These are phyloP conservation scores for Callocephalon fimbriatum DNA, from an alignment of 2,113 vertebrate genomes.

Conservation along the genomic window DNA sequence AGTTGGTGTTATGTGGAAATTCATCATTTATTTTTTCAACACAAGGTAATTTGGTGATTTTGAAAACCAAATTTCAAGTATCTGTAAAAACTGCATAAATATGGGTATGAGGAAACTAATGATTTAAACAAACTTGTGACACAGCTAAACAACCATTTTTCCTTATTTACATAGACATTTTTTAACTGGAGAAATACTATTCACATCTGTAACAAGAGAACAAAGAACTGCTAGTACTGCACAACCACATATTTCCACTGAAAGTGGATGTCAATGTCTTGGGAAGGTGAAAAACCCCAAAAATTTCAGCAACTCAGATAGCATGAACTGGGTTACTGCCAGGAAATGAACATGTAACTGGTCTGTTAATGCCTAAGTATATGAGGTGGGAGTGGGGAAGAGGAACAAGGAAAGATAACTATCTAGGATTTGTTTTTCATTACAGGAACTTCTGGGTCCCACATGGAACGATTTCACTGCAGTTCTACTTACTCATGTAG, in stretches of 20 bases:
- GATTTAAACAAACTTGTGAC: not conserved
- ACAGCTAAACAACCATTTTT: not conserved
- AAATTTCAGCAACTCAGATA: not conserved
- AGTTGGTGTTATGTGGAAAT: not conserved
- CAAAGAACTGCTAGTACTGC: not conserved
- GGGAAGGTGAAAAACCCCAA: not conserved
- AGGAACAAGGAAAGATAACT: conserved; percentile 8
- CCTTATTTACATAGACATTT: not conserved
- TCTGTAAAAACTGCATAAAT: not conserved
- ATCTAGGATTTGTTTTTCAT: conserved; percentile 25
- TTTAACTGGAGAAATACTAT: not conserved
- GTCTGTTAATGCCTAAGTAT: not conserved
- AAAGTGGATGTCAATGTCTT: not conserved
- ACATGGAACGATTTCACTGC: conserved; percentile 80
- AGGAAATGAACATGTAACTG: not conserved
- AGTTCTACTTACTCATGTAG: conserved; percentile 83
- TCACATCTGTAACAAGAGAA: not conserved
- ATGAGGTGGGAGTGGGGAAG: not conserved
- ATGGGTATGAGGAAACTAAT: not conserved
- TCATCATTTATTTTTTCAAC: not conserved
- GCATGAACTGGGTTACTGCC: not conserved
- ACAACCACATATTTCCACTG: not conserved
- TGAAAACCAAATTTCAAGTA: not conserved
- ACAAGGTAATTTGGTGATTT: not conserved
- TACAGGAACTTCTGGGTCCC: conserved; percentile 84